Evolutionary conservation across 2,113 vertebrate genomes (phyloP), one percentile per base, ranked within the genome.

Genomic region (Artemisiospiza belli): DNA sequence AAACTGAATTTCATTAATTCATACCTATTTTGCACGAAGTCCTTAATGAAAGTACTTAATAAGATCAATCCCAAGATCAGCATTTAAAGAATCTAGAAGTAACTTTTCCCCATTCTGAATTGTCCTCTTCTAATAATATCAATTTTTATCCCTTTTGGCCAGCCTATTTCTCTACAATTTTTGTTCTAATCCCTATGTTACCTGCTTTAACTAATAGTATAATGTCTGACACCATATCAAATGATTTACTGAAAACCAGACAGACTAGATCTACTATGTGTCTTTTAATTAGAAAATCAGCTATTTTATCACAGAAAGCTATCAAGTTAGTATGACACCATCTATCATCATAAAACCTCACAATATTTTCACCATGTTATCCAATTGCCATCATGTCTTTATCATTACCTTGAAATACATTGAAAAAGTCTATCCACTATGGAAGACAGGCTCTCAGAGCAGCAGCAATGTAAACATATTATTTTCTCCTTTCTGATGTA

Each of bases 221-320:
- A 91, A 63, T 77, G 10, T 68, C 66, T 85, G 44, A 80, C 54
- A 87, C 20, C 20, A 57, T 76, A 87, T 52, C 22, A 83, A 78
- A 66, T 58, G 10, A 49, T 76, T 87, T 91, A 93, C 31, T 79
- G 67, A 76, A 91, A 74, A 9, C 6, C 49, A 82, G 44, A 67
- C 15, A 85, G 74, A 72, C 84, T 64, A 79, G 21, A 89, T 57
- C 74, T 75, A 75, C 43, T 74, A 7, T 19, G 21, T 84, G 44
- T 90, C 62, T 68, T 91, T 76, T 85, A 92, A 73, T 37, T 49
- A 77, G 47, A 95, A 91, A 94, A 90, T 68, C 44, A 78, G 21
- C 28, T 90, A 57, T 51, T 39, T 92, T 83, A 72, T 57, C 62
- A 83, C 13, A 90, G 75, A 76, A 94, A 68, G 46, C n/a, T 63